These are phyloP conservation scores for Onthophagus sagittarius DNA, from an alignment of 2,888 invertebrate genomes.

Conservation along the genomic window DNA sequence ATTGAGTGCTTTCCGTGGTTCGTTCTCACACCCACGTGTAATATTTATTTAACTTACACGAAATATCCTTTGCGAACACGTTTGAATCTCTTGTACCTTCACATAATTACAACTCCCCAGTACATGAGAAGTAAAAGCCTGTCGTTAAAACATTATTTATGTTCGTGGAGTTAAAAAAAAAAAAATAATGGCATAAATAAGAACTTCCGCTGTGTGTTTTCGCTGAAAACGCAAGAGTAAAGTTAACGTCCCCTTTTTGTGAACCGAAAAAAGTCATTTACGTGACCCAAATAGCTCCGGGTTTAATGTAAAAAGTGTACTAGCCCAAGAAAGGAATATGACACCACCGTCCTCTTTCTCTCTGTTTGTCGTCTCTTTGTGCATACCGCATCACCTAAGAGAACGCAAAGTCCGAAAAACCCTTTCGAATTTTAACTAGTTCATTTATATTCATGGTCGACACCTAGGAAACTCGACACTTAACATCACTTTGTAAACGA, in stretches of 20 bases:
- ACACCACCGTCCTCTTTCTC: background rate
- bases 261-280: background rate
- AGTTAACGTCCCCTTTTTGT: background rate
- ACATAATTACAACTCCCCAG: background rate
- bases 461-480: no score
- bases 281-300: background rate
- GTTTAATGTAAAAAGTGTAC: background rate
- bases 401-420: background rate
- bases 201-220: background rate
- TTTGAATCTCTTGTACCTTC: no score
- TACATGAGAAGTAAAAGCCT: background rate
- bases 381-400: background rate
- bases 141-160: background rate
- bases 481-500: no score
- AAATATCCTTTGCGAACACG: background rate
- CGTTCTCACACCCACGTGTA: background rate
- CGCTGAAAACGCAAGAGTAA: background rate
- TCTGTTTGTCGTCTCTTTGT: background rate
- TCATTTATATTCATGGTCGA: background rate
- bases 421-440: background rate
- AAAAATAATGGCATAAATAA: background rate
- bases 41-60: constrained; percentile 10
- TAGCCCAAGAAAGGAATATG: background rate
- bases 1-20: background rate
- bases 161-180: background rate